phyloP scores from a whole-genome alignment of 2,113 vertebrate genomes.

The Arvicanthis niloticus region DNA sequence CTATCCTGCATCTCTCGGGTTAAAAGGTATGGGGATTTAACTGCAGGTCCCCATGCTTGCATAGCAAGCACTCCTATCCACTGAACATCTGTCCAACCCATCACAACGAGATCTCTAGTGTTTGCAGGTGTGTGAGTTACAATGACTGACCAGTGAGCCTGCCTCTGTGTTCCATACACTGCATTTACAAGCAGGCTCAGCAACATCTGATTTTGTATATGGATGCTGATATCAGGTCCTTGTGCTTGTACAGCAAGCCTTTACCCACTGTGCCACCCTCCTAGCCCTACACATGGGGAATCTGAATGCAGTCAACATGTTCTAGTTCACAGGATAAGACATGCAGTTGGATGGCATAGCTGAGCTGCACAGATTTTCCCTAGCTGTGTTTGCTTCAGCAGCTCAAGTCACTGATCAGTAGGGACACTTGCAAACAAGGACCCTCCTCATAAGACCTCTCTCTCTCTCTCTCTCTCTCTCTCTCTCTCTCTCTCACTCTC shows the following conservation, averaged over 20 bases:
- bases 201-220: background rate
- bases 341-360: background rate
- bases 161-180: background rate
- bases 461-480: too few species aligned
- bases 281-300: background rate
- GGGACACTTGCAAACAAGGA: background rate
- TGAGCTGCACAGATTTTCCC: background rate
- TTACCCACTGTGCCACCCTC: background rate
- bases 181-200: background rate
- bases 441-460: background rate
- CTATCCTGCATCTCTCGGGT: background rate
- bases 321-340: background rate
- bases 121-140: too few species aligned
- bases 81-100: background rate
- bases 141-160: background rate
- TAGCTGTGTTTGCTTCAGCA: background rate
- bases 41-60: background rate
- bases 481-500: too few species aligned
- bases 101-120: background rate
- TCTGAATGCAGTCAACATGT: too few species aligned
- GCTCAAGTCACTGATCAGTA: background rate
- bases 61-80: background rate
- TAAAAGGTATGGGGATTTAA: background rate
- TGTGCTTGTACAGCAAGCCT: background rate
- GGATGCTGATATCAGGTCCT: background rate